Evolutionary conservation across 2,113 vertebrate genomes (phyloP).

Genomic region (Xyliphius kryptos): DNA sequence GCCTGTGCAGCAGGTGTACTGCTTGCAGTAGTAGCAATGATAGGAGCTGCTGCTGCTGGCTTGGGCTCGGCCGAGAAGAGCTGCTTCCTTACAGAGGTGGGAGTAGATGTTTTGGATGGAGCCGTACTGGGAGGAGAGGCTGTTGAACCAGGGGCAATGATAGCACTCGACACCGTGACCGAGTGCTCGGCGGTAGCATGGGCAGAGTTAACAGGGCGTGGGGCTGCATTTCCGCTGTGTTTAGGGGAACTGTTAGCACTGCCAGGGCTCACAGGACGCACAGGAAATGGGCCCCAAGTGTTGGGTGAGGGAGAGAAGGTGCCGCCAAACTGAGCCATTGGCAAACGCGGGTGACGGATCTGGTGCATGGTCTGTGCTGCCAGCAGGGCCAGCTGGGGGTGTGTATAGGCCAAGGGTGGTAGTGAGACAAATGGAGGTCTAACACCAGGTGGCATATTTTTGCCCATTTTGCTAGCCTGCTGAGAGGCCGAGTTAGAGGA

Average conservation of each 20-base stretch:
- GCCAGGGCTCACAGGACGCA: slow-evolving; percentile 92
- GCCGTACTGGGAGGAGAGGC: slow-evolving; percentile 63
- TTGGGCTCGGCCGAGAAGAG: slow-evolving; percentile 83
- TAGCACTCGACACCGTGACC: slow-evolving; percentile 25
- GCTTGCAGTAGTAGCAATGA: too few relatives aligned
- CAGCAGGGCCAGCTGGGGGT: slow-evolving; percentile 92
- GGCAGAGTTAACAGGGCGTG: slow-evolving; percentile 52
- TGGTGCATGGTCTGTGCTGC: slow-evolving; percentile 98
- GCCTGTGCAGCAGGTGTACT: too few relatives aligned
- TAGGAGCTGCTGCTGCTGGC: too few relatives aligned
- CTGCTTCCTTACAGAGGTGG: slow-evolving; percentile 89
- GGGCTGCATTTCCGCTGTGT: slow-evolving; percentile 73
- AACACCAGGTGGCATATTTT: slow-evolving; percentile 82
- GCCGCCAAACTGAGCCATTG: slow-evolving; percentile 97
- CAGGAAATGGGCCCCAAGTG: slow-evolving; percentile 97
- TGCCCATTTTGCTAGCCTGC: slow-evolving; percentile 79
- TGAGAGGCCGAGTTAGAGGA: slow-evolving; percentile 82
- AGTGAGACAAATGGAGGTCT: slow-evolving; percentile 92
- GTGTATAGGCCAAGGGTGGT: slow-evolving; percentile 89
- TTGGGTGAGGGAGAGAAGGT: slow-evolving; percentile 89
- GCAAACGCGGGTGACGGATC: slow-evolving; percentile 93
- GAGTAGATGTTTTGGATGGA: slow-evolving; percentile 69
- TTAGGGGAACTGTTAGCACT: slow-evolving; percentile 93
- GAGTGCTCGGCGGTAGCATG: slow-evolving; percentile 31
- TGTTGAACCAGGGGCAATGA: slow-evolving; percentile 56